Conservation (phyloP, 2,888 invertebrate genomes). For the Macroteleia sp. region DNA sequence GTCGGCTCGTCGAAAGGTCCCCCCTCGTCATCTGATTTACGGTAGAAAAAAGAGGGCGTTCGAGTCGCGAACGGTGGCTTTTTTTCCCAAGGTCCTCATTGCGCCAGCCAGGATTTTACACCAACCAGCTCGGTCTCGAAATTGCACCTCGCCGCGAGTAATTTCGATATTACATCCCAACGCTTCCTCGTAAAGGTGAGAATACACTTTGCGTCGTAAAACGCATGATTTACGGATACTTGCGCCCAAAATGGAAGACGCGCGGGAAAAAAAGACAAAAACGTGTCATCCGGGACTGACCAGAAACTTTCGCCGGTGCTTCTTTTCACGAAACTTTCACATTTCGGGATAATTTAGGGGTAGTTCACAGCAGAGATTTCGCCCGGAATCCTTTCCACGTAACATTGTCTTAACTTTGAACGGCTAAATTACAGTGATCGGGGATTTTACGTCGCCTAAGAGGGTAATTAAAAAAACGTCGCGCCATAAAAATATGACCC, state of each 20-base stretch:
- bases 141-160: constrained; percentile 70
- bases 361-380: constrained; percentile 9
- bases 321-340: constrained; percentile 40
- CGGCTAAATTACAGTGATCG: constrained; percentile 31
- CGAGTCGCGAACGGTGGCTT: neutral
- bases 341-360: constrained; percentile 39
- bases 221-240: constrained; percentile 70
- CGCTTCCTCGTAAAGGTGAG: constrained; percentile 56
- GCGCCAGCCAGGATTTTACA: constrained; percentile 20
- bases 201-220: constrained; percentile 56
- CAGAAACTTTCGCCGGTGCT: constrained; percentile 25
- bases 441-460: constrained; percentile 3
- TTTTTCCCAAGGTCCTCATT: constrained; percentile 7
- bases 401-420: constrained; percentile 32
- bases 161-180: constrained; percentile 60
- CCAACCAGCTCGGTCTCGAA: constrained; percentile 63
- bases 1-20: constrained; percentile 12
- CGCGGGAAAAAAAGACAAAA: constrained; percentile 50
- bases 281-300: constrained; percentile 48
- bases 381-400: neutral
- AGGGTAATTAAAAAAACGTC: constrained; percentile 44
- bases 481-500: constrained; percentile 37
- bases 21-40: constrained; percentile 11
- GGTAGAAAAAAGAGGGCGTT: constrained; percentile 1
- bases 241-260: constrained; percentile 41